Evolutionary conservation across 2,888 invertebrate species (phyloP), one percentile per base, ranked within the genome.

Genomic region (Melieria crassipennis): DNA sequence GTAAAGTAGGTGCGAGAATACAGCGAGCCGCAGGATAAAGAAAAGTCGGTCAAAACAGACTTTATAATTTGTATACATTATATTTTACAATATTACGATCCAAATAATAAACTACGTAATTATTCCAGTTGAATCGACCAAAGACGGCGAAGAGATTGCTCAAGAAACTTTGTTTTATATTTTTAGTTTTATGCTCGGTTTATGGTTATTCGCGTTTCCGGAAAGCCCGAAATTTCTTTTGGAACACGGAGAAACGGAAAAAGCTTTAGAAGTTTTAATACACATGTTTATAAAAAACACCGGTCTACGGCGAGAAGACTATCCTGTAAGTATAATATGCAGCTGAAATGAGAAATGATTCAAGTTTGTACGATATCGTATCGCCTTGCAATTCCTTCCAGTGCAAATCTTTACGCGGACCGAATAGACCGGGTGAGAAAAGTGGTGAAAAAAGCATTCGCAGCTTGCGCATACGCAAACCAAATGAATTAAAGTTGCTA

Each of bases 211-310:
- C 78, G 88, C 90, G 72, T 93, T 94, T 86, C 94, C 94, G 0
- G 94, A 94, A 86, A 94, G 93, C 82, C 94, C 94, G 1, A 94
- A 94, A 85, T 94, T 94, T 85, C 89, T 94, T 80, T 89, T 94
- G 84, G 93, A 93, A 85, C 92, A 92, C 80, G 94, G 93, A 0
- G 93, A 93, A 83, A 90, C 92, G 43, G 93, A 93, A 62, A 92
- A 91, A 56, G 93, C 94, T 0, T 88, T 94, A 6, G 88, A 89
- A 57, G 90, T 92, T 45, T 89, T 94, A 57, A 90, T 90, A 79
- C 87, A 89, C 78, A 91, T 94, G 83, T 94, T 92, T 85, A 88
- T 89, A 48, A 89, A 88, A 77, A 94, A 94, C 82, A 93, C 92
- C 4, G 93, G 93, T 50, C 90, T 92, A 70, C 89, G 90, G 75